Base-by-base conservation (phyloP, 2,888 invertebrate genomes). In the Coleophora deauratella region DNA sequence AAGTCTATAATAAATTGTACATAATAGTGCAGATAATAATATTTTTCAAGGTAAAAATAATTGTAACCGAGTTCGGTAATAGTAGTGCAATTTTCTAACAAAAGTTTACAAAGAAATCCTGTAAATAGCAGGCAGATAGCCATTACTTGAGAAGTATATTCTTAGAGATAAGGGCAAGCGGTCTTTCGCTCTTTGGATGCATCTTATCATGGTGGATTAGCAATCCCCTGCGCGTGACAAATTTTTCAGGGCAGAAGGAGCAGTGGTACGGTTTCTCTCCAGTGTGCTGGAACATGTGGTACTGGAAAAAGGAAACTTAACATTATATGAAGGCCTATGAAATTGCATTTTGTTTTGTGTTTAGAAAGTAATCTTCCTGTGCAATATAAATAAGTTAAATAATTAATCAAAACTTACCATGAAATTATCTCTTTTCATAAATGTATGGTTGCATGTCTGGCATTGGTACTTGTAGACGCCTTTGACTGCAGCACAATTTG, bases 201-300 rank as follows among this genome's bases (percentile, higher is more conserved):
- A 59, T 50, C 34, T 68, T 75, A 37, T 72, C 71, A 44, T 80
- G 74, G 42, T 82, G 82, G n/a, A 74, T 47, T 1, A 66, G 49
- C 15, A 80, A 54, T n/a, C 79, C 80, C 55, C 62, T 65, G 50
- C 72, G 62, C 1, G 80, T 79, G 3, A 81, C 69, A 51, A 76
- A 82, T 41, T 68, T 69, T 35, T 71, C 73, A 13, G 64, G 33
- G 44, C 82, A 82, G 68, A 94, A 93, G 32, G 93, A 92, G 72
- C 96, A 96, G 72, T 94, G 93, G 72, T 95, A 96, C 27, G 96
- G 96, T 69, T 96, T 96, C 68, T 95, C 94, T 37, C 96, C 96
- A 0, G 96, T 96, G 62, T 97, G 96, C 54, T 79, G 74, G 50
- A 67, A 81, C 75, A 79, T 78, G 52, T 82, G 82, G 49, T 76